A percentile compares a stretch with the other conserved stretches of the same genome.
These are phyloP conservation scores for Himantopus leucocephalus DNA, from an alignment of 2,113 vertebrate genomes.

Conservation along the genomic window DNA sequence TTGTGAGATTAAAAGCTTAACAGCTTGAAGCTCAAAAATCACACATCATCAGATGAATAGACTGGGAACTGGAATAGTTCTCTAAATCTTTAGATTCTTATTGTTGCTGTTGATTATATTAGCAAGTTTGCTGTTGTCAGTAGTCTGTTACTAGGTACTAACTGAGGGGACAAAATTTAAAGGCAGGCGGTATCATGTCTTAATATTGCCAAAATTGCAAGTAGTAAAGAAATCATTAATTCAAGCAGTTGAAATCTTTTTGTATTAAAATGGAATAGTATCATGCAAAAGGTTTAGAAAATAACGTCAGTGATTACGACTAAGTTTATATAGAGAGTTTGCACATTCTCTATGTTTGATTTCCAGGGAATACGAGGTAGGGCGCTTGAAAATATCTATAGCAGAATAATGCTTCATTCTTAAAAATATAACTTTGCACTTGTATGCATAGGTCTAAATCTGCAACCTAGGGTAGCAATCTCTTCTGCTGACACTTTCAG, in stretches of 20 bases:
- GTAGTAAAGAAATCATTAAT: neutral
- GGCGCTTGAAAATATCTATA: neutral
- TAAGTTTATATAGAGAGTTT: neutral
- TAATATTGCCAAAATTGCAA: neutral
- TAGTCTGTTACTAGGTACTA: neutral
- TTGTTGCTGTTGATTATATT: neutral
- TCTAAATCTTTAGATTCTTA: neutral
- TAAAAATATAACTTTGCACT: neutral
- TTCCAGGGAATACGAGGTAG: neutral
- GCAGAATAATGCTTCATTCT: neutral
- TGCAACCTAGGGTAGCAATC: neutral
- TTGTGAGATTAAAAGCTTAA: conserved; percentile 21
- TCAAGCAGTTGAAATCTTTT: neutral
- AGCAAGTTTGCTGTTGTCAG: neutral
- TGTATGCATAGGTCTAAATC: neutral
- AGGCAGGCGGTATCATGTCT: neutral
- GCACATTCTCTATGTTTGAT: neutral
- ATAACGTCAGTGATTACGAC: neutral
- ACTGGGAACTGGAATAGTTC: neutral
- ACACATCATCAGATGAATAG: neutral
- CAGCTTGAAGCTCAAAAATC: neutral
- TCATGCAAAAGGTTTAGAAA: neutral
- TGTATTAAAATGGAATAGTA: neutral
- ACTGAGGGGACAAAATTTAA: neutral
- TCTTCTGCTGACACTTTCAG: neutral